phyloP scores from a whole-genome alignment of 2,113 vertebrate species.

The Beaufortia kweichowensis region DNA sequence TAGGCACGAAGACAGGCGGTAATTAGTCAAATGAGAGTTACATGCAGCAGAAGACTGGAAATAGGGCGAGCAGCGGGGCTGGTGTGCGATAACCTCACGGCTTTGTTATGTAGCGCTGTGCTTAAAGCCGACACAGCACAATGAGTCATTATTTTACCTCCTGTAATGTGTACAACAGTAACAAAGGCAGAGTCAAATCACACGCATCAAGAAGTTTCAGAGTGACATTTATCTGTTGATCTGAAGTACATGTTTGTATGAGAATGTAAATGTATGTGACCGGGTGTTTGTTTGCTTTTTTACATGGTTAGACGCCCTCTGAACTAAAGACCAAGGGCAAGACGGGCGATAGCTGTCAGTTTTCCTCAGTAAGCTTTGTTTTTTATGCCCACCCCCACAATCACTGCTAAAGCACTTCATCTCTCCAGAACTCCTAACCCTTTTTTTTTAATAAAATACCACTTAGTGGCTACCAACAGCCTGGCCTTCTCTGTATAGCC shows the following conservation, averaged over 20 bases:
- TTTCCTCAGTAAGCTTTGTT: slow-evolving; percentile 62
- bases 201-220: background rate
- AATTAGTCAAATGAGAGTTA: slow-evolving; percentile 39
- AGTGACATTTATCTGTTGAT: slow-evolving; percentile 3
- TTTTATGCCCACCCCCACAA: slow-evolving; percentile 54
- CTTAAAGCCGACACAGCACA: slow-evolving; percentile 18
- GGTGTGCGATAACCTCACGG: slow-evolving; percentile 5
- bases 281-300: slow-evolving; percentile 15
- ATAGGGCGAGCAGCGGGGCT: background rate
- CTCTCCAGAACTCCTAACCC: slow-evolving; percentile 50
- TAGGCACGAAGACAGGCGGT: background rate
- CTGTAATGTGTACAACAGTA: background rate
- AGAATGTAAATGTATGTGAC: slow-evolving; percentile 4
- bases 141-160: slow-evolving; percentile 15
- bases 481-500: slow-evolving; percentile 78
- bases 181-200: slow-evolving; percentile 1
- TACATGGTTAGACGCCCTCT: slow-evolving; percentile 48
- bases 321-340: slow-evolving; percentile 70
- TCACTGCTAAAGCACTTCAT: slow-evolving; percentile 58
- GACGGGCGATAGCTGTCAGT: slow-evolving; percentile 73
- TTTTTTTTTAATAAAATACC: slow-evolving; percentile 81
- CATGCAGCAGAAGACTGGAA: slow-evolving; percentile 9
- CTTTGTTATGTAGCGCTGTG: slow-evolving; percentile 22
- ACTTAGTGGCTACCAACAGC: slow-evolving; percentile 82
- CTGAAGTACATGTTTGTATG: slow-evolving; percentile 1